phyloP scores from a whole-genome alignment of 2,797 vertebrate genomes.

The Brachyalestes nurse region DNA sequence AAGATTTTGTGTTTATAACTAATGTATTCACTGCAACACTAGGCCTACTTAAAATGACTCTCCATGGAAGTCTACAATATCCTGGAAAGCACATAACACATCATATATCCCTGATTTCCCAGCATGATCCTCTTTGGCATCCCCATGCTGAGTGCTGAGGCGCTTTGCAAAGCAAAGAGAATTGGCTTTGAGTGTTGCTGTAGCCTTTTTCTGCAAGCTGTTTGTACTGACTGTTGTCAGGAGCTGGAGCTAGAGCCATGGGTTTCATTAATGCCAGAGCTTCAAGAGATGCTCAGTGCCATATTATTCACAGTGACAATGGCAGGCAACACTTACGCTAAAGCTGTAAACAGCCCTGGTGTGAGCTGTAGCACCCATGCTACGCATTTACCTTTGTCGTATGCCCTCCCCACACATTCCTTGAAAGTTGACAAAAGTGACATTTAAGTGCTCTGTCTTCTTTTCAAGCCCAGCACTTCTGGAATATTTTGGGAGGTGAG shows the following conservation, averaged over 20 bases:
- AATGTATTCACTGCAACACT: neutral
- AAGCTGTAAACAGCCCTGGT: constrained; percentile 50
- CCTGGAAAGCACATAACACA: constrained; percentile 11
- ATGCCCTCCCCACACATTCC: constrained; percentile 16
- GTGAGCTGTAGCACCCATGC: constrained; percentile 17
- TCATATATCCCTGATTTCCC: neutral
- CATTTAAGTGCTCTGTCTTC: constrained; percentile 41
- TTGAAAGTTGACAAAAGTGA: constrained; percentile 56
- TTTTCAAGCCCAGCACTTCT: constrained; percentile 20
- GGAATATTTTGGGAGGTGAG: constrained; percentile 20
- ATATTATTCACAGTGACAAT: constrained; percentile 60
- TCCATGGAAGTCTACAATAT: neutral
- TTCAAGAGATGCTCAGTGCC: constrained; percentile 55
- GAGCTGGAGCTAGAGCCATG: constrained; percentile 26
- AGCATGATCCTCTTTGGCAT: neutral
- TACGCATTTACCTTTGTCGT: constrained; percentile 17
- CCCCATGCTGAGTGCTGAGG: constrained; percentile 4
- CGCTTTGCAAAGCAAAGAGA: constrained; percentile 40
- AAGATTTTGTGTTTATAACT: neutral
- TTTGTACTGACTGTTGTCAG: constrained; percentile 54
- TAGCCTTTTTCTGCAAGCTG: constrained; percentile 50
- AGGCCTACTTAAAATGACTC: neutral
- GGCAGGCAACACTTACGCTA: constrained; percentile 44
- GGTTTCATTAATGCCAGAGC: constrained; percentile 55
- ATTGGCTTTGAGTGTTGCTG: constrained; percentile 40